Percentiles rank a stretch among this genome's conserved stretches.
Conservation (phyloP, 2,113 vertebrate species). For the Psammodynastes pulverulentus region DNA sequence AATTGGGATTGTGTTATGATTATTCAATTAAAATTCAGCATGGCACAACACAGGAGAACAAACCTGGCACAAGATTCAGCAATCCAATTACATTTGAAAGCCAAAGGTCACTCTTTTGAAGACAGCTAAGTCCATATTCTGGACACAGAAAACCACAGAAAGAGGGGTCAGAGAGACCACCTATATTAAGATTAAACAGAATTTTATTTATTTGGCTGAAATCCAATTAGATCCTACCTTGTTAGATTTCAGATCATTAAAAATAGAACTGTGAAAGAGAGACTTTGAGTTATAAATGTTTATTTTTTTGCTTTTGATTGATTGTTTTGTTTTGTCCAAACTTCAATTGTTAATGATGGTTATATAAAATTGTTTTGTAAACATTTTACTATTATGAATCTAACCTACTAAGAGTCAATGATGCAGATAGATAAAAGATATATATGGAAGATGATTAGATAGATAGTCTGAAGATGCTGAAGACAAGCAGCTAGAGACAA, state of each 20-base stretch:
- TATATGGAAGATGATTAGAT: not conserved
- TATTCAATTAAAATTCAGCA: not conserved
- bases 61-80: too few relatives aligned
- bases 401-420: not conserved
- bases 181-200: not conserved
- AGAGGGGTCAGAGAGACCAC: too few relatives aligned
- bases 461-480: not conserved
- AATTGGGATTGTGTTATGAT: not conserved
- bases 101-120: too few relatives aligned
- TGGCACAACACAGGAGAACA: too few relatives aligned
- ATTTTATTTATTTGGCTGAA: not conserved
- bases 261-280: not conserved
- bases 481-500: not conserved
- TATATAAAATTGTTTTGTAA: not conserved
- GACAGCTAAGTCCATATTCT: too few relatives aligned
- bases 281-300: not conserved
- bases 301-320: not conserved
- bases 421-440: not conserved
- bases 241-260: not conserved
- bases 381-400: not conserved
- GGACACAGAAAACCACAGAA: too few relatives aligned
- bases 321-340: not conserved
- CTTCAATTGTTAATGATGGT: not conserved
- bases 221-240: not conserved
- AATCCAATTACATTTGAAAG: too few relatives aligned